Conservation (phyloP, 2,113 vertebrate species). For the Glaucomys volans region DNA sequence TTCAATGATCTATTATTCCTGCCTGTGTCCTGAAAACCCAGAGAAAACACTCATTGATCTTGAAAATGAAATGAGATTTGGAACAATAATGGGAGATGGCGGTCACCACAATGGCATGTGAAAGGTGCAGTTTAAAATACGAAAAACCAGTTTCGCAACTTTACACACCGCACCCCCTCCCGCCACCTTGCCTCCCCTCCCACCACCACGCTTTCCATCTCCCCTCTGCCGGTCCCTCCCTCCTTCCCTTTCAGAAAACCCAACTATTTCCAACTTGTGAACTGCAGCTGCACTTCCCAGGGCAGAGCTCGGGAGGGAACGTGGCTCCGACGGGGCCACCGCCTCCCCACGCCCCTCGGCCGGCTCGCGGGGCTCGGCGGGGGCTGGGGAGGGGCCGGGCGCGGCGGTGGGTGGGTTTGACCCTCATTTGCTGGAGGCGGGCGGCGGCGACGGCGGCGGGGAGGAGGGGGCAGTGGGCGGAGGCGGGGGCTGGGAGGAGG, state of each 20-base stretch:
- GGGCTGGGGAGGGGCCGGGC: conserved; percentile 69
- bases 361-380: conserved; percentile 21
- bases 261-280: conserved; percentile 82
- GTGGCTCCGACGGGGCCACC: conserved; percentile 54
- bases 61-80: conserved; percentile 83
- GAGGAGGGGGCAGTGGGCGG: conserved; percentile 50
- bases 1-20: conserved; percentile 89
- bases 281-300: conserved; percentile 81
- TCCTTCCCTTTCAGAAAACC: conserved; percentile 75
- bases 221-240: conserved; percentile 57
- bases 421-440: conserved; percentile 81
- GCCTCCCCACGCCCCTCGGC: conserved; percentile 16
- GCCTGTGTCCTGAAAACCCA: conserved; percentile 84
- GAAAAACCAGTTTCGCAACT: conserved; percentile 90
- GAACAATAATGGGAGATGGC: conserved; percentile 84
- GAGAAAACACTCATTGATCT: conserved; percentile 85
- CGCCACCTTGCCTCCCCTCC: conserved; percentile 39
- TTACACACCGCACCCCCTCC: conserved; percentile 66
- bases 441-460: conserved; percentile 48
- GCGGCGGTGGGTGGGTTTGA: conserved; percentile 77
- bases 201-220: conserved; percentile 54
- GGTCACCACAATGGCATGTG: conserved; percentile 83
- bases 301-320: conserved; percentile 69
- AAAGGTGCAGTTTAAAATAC: conserved; percentile 83
- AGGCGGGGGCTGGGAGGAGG: conserved; percentile 67